These are phyloP conservation scores for Psilopsiagon aurifrons DNA, from an alignment of 2,113 vertebrate species.

Conservation along the genomic window DNA sequence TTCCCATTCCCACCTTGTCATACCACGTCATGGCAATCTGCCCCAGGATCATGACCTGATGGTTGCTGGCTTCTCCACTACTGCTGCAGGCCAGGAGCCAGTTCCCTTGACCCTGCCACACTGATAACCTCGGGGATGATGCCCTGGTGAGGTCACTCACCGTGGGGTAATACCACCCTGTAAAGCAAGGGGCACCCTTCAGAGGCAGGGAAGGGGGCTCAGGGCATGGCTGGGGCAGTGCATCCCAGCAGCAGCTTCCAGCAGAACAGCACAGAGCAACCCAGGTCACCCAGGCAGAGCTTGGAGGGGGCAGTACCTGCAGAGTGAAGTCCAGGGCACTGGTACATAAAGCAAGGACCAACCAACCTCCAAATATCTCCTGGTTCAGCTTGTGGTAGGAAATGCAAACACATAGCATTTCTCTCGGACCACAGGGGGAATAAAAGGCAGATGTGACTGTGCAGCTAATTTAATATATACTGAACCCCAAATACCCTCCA, in stretches of 20 bases:
- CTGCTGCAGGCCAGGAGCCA: neutral
- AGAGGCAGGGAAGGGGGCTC: neutral
- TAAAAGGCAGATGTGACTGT: neutral
- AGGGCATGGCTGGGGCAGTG: neutral
- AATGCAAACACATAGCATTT: neutral
- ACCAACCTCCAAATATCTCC: neutral
- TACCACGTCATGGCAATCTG: fast-evolving
- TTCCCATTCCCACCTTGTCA: neutral
- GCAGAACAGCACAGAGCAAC: neutral
- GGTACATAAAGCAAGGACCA: neutral
- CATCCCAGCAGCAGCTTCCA: neutral
- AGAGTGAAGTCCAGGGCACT: neutral
- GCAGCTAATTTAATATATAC: neutral
- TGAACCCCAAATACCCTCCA: neutral
- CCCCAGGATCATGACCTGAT: neutral
- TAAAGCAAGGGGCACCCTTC: neutral
- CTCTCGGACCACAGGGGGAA: neutral
- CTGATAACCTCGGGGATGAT: fast-evolving
- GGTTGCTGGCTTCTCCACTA: neutral
- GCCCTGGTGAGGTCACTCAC: fast-evolving
- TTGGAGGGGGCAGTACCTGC: neutral
- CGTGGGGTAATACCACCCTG: fast-evolving
- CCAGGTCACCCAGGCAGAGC: neutral
- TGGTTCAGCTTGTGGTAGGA: neutral
- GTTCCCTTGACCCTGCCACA: neutral